Evolutionary conservation across 92 coral and sea anemone genomes (phyloP).

Genomic region (Palythoa grandiflora): DNA sequence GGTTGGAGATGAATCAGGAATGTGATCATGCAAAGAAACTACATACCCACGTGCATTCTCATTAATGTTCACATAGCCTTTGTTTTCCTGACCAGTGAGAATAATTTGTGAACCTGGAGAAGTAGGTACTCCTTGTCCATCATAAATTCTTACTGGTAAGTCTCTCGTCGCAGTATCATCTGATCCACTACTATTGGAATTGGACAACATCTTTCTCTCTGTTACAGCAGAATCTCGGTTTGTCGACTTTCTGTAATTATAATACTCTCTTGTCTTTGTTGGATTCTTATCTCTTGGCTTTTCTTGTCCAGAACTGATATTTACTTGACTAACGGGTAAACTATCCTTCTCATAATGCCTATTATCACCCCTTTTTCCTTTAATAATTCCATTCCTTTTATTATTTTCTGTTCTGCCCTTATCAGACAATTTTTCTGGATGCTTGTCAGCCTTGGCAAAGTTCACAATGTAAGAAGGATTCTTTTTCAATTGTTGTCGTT

Average conservation of each 20-base stretch:
- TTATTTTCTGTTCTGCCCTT: background rate
- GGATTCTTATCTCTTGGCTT: background rate
- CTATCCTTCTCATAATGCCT: background rate
- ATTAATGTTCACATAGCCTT: background rate
- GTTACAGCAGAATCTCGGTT: background rate
- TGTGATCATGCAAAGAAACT: background rate
- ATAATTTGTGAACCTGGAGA: conserved; percentile 23
- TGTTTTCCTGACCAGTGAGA: background rate
- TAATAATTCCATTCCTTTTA: background rate
- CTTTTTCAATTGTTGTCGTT: conserved; percentile 1
- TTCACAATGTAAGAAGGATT: background rate
- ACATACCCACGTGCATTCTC: background rate
- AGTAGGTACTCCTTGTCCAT: background rate
- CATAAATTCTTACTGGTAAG: conserved; percentile 1
- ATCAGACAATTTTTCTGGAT: background rate
- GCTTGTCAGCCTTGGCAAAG: background rate
- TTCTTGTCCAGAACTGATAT: background rate
- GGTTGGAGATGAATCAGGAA: conserved; percentile 30
- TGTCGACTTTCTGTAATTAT: background rate
- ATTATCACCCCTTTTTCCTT: background rate
- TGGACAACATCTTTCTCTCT: background rate
- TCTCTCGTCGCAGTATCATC: conserved; percentile 10
- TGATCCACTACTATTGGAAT: conserved; percentile 13
- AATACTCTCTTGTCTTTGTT: conserved; percentile 5
- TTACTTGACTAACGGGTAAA: background rate